Conservation (phyloP, 2,113 vertebrate genomes). For the Cervus canadensis region DNA sequence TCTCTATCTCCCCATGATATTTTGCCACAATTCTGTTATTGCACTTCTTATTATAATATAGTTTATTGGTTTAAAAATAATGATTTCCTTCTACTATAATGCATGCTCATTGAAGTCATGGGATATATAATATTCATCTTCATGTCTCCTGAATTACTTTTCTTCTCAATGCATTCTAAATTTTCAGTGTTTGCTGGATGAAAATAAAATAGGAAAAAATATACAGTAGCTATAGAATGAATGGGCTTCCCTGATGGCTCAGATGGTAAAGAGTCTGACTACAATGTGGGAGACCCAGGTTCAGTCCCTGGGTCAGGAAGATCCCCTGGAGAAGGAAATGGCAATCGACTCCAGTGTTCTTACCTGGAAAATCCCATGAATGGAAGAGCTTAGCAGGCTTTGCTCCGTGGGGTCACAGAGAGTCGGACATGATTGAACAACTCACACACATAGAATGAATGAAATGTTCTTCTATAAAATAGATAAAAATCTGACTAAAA, state of each 20-base stretch:
- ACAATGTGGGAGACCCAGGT: accelerated
- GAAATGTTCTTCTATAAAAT: neutral
- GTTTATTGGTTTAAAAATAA: neutral
- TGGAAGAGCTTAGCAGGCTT: neutral
- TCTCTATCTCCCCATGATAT: neutral
- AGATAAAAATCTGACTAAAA: neutral
- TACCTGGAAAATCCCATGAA: neutral
- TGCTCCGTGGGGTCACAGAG: neutral
- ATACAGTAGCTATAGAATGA: neutral
- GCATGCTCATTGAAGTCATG: neutral
- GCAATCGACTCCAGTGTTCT: neutral
- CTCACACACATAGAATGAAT: neutral
- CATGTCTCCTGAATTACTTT: neutral
- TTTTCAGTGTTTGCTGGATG: neutral
- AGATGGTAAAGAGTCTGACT: neutral
- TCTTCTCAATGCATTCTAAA: neutral
- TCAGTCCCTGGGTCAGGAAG: neutral
- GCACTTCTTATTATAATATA: neutral
- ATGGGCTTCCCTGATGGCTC: neutral
- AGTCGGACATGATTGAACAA: neutral
- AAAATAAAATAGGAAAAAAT: neutral
- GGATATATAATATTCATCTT: neutral
- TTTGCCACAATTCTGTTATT: neutral
- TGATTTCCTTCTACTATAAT: neutral
- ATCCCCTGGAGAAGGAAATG: neutral